A percentile compares a stretch with the other conserved stretches of the same genome.
Evolutionary conservation across 2,888 invertebrate species (phyloP).

Genomic region (Trimorus sp.): DNA sequence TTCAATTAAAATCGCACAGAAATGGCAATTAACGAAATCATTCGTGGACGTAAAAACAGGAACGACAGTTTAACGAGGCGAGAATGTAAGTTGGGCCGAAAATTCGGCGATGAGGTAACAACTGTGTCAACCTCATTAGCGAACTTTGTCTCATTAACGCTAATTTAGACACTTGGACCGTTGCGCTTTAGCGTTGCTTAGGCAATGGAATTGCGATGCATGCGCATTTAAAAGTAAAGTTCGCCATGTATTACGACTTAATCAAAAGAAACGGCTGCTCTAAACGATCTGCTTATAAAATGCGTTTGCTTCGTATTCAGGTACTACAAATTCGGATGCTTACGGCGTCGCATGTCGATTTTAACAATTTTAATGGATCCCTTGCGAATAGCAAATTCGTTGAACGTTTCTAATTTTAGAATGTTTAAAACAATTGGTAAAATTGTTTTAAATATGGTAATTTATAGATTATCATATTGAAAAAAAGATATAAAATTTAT

Average conservation of each 20-base stretch:
- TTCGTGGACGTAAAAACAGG: neutral
- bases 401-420: too few relatives aligned
- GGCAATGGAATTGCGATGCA: constrained; percentile 41
- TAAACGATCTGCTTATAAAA: constrained; percentile 1
- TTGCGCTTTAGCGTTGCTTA: constrained; percentile 37
- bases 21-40: too few relatives aligned
- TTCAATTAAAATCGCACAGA: too few relatives aligned
- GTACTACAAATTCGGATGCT: constrained; percentile 17
- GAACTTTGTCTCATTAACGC: constrained; percentile 54
- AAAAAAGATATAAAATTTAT: too few relatives aligned
- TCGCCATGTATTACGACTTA: neutral
- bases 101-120: constrained; percentile 43
- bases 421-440: too few relatives aligned
- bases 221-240: constrained; percentile 26
- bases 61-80: constrained; percentile 8
- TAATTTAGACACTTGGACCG: constrained; percentile 57
- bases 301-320: constrained; percentile 23
- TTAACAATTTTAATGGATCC: too few relatives aligned
- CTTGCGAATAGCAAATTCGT: too few relatives aligned
- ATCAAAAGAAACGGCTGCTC: constrained; percentile 27
- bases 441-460: too few relatives aligned
- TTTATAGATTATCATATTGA: too few relatives aligned
- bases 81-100: constrained; percentile 15
- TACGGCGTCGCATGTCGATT: too few relatives aligned
- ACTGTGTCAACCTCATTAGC: constrained; percentile 54